Evolutionary conservation across 2,113 vertebrate species (phyloP), one percentile per base, ranked within the genome.

Genomic region (Canis aureus): DNA sequence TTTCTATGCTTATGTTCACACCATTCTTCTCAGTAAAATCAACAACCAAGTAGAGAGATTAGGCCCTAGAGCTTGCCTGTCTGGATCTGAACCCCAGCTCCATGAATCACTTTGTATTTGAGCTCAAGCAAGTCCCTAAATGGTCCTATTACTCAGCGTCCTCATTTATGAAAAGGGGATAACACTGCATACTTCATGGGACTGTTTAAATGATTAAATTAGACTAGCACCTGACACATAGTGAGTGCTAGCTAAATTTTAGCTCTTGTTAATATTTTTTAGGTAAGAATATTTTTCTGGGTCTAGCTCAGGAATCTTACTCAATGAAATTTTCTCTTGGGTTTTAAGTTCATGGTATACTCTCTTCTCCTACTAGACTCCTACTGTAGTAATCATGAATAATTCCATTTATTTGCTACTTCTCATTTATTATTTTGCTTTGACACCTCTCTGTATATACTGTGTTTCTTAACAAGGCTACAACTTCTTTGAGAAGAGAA

Each of bases 221-320:
- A 76, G 22, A 43, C 66, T 51, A 59, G 67, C 29, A 71, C 69
- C 66, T 78, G 71, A 57, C 23, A 62, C 10, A 67, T 3, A 71
- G 2, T 38, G 27, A 67, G 49, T 59, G 25, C 6, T 35, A 80
- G 53, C 20, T 43, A 49, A 19, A 27, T 88, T 67, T 91, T 60
- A 79, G 20, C n/a, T 81, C 29, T 27, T 82, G 38, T n/a, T 53
- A 79, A 49, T 87, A 38, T 32, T 81, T 20, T 74, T 88, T 60
- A 51, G 13, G n/a, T 69, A 60, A 91, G 71, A 86, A 49, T 71
- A 51, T 83, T 51, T 83, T 94, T 62, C 79, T 87, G 94, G 62
- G 66, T 43, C 69, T 29, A 59, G 13, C 35, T 89, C 19, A 67
- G 38, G 25, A 85, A 74, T 23, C 81, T 6, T 59, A 76, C 19